Conservation (phyloP, 2,797 vertebrate genomes). For the Bradypodion pumilum region DNA sequence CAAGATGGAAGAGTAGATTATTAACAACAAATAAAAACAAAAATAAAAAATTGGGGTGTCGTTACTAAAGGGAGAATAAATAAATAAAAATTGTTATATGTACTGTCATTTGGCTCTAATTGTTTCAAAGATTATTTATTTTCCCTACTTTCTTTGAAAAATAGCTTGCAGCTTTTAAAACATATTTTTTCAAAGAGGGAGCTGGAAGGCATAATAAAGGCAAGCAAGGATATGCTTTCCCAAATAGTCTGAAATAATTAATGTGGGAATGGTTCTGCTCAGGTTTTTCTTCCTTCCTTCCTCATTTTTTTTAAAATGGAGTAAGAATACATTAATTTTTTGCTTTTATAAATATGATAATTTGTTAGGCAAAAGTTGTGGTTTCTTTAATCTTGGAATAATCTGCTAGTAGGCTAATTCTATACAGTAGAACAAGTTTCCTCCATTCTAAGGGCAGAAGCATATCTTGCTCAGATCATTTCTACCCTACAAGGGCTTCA, state of each 20-base stretch:
- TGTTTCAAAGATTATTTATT: conserved; percentile 82
- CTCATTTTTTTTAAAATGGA: conserved; percentile 67
- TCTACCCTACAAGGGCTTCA: not conserved
- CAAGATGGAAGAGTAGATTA: conserved; percentile 66
- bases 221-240: conserved; percentile 78
- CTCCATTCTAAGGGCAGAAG: conserved; percentile 39
- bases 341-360: conserved; percentile 81
- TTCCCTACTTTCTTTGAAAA: conserved; percentile 68
- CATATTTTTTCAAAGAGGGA: conserved; percentile 80
- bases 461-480: conserved; percentile 22
- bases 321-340: conserved; percentile 78
- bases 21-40: not conserved
- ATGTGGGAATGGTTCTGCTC: conserved; percentile 80
- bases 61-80: conserved; percentile 75
- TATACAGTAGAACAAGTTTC: conserved; percentile 69
- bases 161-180: conserved; percentile 79
- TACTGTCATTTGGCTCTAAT: conserved; percentile 78
- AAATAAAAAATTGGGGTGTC: conserved; percentile 66
- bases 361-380: conserved; percentile 79
- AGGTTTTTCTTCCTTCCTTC: conserved; percentile 28
- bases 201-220: conserved; percentile 83
- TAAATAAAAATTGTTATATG: conserved; percentile 76
- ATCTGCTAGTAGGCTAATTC: conserved; percentile 78
- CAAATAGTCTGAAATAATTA: conserved; percentile 83
- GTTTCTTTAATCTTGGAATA: conserved; percentile 81